phyloP scores from a whole-genome alignment of 2,113 vertebrate species.

The Amia ocellicauda region DNA sequence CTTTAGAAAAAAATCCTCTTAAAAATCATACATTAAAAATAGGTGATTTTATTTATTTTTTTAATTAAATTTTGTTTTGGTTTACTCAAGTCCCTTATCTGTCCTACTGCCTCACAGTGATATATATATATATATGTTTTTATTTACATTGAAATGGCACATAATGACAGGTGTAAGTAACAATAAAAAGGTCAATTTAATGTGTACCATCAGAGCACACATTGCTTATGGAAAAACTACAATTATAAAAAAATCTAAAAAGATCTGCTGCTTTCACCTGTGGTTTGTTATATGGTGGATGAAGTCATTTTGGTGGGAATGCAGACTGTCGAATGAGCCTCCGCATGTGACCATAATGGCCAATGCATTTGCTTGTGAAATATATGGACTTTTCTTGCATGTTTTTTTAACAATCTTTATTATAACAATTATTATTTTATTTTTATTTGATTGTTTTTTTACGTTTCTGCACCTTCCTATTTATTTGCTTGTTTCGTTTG shows the following conservation, averaged over 20 bases:
- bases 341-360: background rate
- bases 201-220: background rate
- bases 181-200: background rate
- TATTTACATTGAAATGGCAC: too few relatives aligned
- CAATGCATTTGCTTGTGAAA: conserved; percentile 41
- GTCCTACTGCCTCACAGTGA: too few relatives aligned
- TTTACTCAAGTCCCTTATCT: too few relatives aligned
- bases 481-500: conserved; percentile 16
- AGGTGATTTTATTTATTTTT: too few relatives aligned
- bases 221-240: background rate
- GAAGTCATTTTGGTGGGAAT: background rate
- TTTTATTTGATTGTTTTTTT: conserved; percentile 34
- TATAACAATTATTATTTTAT: conserved; percentile 32
- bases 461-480: conserved; percentile 22
- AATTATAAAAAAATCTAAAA: too few relatives aligned
- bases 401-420: conserved; percentile 30
- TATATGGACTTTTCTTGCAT: conserved; percentile 47
- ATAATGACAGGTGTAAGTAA: background rate
- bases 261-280: background rate
- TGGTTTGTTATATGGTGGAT: background rate
- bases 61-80: too few relatives aligned
- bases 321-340: background rate
- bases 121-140: too few relatives aligned
- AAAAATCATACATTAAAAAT: too few relatives aligned
- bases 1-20: too few relatives aligned